These are phyloP conservation scores for Thecophora atra DNA, from an alignment of 2,888 invertebrate genomes.

Conservation along the genomic window DNA sequence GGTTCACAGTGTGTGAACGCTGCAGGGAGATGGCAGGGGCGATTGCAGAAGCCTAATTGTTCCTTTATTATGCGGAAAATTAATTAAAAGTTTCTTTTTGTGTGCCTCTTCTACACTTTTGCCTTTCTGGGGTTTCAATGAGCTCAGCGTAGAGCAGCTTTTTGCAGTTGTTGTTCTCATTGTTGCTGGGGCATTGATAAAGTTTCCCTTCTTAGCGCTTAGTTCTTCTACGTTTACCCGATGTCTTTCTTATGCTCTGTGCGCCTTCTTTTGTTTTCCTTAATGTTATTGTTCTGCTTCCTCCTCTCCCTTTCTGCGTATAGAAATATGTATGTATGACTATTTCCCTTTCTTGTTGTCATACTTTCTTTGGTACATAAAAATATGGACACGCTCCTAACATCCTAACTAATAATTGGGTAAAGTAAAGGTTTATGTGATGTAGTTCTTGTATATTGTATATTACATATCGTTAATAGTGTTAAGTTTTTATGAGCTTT, in stretches of 20 bases:
- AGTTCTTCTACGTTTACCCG: neutral
- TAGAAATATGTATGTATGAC: too few species aligned
- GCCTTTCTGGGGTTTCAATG: conserved; percentile 1
- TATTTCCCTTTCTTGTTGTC: too few species aligned
- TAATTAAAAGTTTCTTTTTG: conserved; percentile 38
- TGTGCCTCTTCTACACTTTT: neutral
- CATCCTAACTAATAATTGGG: too few species aligned
- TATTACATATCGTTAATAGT: too few species aligned
- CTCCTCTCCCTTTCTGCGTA: neutral
- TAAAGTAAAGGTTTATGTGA: too few species aligned
- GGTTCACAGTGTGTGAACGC: neutral
- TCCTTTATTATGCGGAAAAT: conserved; percentile 34
- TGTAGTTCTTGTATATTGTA: too few species aligned
- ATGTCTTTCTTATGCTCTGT: conserved; percentile 14
- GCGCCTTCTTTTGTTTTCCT: conserved; percentile 17
- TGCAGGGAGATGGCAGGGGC: neutral
- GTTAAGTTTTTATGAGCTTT: too few species aligned
- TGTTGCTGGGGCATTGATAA: conserved; percentile 42
- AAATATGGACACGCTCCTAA: too few species aligned
- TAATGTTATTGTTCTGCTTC: conserved; percentile 19
- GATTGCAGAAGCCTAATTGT: conserved; percentile 32
- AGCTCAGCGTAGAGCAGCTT: neutral
- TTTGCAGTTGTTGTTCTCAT: neutral
- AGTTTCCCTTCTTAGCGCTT: conserved; percentile 36
- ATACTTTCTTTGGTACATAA: too few species aligned